These are phyloP conservation scores for Montipora sp. DNA, from an alignment of 64 coral and sea anemone species.

Conservation along the genomic window DNA sequence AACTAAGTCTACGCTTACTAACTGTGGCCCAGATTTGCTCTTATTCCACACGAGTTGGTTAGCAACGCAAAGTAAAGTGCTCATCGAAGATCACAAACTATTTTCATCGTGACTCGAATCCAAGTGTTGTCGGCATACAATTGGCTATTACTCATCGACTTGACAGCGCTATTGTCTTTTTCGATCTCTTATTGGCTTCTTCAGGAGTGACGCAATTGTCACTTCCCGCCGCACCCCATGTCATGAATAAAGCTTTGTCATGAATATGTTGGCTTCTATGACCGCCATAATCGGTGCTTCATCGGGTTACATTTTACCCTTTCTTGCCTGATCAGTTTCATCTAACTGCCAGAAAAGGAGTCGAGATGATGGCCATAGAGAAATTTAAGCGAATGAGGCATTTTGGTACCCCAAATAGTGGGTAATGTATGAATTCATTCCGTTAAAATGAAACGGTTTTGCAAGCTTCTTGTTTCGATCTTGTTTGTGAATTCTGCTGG, in stretches of 20 bases:
- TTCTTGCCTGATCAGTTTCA: not conserved
- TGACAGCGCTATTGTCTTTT: constrained; percentile 43
- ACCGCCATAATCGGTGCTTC: too few relatives aligned
- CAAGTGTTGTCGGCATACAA: constrained; percentile 17
- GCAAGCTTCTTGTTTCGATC: too few relatives aligned
- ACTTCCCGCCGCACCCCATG: not conserved
- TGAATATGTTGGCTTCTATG: not conserved
- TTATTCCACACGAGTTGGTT: not conserved
- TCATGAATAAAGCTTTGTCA: not conserved
- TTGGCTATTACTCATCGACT: not conserved
- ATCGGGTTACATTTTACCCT: not conserved
- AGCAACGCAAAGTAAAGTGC: not conserved
- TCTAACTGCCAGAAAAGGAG: not conserved
- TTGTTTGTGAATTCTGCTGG: too few relatives aligned
- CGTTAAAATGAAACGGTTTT: not conserved
- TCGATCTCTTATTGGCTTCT: constrained; percentile 10
- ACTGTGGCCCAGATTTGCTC: not conserved
- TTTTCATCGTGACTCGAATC: not conserved
- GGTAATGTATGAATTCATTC: not conserved
- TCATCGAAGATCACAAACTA: not conserved
- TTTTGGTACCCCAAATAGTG: not conserved
- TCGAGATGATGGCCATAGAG: not conserved
- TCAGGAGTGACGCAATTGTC: not conserved
- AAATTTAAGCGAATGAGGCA: not conserved
- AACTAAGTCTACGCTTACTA: not conserved